Evolutionary conservation across 2,113 vertebrate species (phyloP).

Genomic region (Oryzias curvinotus): DNA sequence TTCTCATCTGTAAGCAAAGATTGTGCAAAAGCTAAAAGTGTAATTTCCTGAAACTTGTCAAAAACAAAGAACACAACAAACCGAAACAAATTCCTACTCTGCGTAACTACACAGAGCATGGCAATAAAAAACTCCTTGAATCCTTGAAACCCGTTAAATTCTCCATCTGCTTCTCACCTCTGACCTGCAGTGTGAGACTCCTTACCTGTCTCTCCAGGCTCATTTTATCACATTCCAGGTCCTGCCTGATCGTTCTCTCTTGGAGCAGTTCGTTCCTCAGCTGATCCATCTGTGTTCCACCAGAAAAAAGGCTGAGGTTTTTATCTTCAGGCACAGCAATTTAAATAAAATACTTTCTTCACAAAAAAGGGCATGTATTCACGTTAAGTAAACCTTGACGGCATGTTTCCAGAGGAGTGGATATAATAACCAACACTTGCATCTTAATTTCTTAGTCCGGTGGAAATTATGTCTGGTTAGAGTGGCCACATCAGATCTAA

Average conservation of each 20-base stretch:
- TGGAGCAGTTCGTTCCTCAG: constrained; percentile 88
- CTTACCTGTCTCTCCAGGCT: constrained; percentile 89
- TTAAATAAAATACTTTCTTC: too few relatives aligned
- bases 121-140: too few relatives aligned
- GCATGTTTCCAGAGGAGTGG: constrained; percentile 11
- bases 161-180: neutral
- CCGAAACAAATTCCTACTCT: too few relatives aligned
- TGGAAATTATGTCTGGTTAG: constrained; percentile 58
- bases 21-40: too few relatives aligned
- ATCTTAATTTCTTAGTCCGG: constrained; percentile 26
- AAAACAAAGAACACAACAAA: neutral
- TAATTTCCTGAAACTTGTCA: neutral
- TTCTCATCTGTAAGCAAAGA: too few relatives aligned
- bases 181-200: neutral
- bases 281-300: constrained; percentile 85
- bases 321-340: neutral
- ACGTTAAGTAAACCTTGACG: neutral
- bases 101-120: too few relatives aligned
- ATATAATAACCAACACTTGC: constrained; percentile 1
- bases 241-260: constrained; percentile 86
- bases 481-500: constrained; percentile 28
- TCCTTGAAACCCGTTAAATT: too few relatives aligned
- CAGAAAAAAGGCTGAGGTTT: neutral
- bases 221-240: constrained; percentile 94
- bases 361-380: too few relatives aligned